Percentiles rank a stretch among this genome's conserved stretches.
Evolutionary conservation across 2,113 vertebrate genomes (phyloP).

Genomic region (Donacobius atricapilla): DNA sequence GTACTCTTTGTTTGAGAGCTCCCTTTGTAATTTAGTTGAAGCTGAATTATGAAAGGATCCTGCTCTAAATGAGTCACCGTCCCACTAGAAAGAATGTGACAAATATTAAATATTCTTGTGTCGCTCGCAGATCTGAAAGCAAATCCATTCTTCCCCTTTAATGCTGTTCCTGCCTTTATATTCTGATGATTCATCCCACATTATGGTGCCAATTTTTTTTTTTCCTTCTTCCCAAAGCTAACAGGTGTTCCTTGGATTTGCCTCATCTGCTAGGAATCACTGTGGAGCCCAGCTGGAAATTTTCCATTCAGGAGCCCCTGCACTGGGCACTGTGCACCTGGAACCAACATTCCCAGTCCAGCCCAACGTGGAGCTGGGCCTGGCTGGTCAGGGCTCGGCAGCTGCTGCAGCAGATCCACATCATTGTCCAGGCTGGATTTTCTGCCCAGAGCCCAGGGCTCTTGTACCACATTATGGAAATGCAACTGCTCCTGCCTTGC

Average conservation of each 20-base stretch:
- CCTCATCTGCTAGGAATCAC: slow-evolving; percentile 52
- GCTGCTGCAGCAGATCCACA: slow-evolving; percentile 36
- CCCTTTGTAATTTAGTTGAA: slow-evolving; percentile 6
- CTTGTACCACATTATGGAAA: slow-evolving; percentile 30
- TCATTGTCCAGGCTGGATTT: slow-evolving; percentile 15
- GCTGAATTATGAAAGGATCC: slow-evolving; percentile 21
- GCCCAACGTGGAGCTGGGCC: background rate
- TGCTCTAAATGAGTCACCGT: slow-evolving; percentile 47
- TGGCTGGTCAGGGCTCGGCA: slow-evolving; percentile 42
- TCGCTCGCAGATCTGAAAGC: background rate
- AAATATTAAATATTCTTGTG: background rate
- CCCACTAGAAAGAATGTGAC: background rate
- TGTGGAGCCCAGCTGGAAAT: slow-evolving; percentile 39
- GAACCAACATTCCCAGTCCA: slow-evolving; percentile 11
- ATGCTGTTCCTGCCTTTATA: background rate
- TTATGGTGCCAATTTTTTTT: background rate
- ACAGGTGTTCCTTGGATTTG: slow-evolving; percentile 68
- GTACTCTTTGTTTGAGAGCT: background rate
- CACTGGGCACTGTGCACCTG: slow-evolving; percentile 13
- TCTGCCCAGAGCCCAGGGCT: background rate
- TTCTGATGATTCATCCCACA: slow-evolving; percentile 18
- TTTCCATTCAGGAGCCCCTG: background rate
- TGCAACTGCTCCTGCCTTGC: background rate
- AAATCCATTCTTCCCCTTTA: background rate
- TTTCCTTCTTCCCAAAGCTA: slow-evolving; percentile 3